phyloP scores from a whole-genome alignment of 2,113 vertebrate genomes.

The Pseudorectes ferrugineus region DNA sequence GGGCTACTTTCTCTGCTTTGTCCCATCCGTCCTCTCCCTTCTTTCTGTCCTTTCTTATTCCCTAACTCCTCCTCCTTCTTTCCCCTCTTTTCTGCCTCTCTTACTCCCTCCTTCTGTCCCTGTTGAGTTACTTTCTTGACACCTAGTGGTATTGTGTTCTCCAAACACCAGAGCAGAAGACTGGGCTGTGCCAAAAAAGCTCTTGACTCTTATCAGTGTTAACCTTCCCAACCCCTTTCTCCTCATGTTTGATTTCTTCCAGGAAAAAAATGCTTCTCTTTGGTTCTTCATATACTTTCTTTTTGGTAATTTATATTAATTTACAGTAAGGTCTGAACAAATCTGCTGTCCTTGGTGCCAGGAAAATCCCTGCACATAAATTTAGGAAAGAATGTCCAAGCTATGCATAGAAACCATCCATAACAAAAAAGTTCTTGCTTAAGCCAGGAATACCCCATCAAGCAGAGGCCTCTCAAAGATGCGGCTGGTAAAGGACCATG shows the following conservation, averaged over 20 bases:
- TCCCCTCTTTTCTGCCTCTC: neutral
- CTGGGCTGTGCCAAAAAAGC: neutral
- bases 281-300: neutral
- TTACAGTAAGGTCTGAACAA: neutral
- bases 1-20: neutral
- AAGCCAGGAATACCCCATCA: neutral
- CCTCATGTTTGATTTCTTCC: neutral
- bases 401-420: neutral
- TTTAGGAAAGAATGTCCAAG: neutral
- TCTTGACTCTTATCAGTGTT: neutral
- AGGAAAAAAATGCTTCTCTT: neutral
- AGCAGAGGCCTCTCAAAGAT: neutral
- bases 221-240: neutral
- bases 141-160: neutral
- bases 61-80: neutral
- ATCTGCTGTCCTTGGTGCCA: neutral
- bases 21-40: neutral
- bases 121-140: neutral
- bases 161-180: neutral
- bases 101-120: neutral
- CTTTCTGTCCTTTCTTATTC: neutral
- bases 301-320: neutral
- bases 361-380: neutral
- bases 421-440: neutral
- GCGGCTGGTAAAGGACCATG: neutral